phyloP scores from a whole-genome alignment of 2,113 vertebrate genomes.

The Potamarius usumacintae region DNA sequence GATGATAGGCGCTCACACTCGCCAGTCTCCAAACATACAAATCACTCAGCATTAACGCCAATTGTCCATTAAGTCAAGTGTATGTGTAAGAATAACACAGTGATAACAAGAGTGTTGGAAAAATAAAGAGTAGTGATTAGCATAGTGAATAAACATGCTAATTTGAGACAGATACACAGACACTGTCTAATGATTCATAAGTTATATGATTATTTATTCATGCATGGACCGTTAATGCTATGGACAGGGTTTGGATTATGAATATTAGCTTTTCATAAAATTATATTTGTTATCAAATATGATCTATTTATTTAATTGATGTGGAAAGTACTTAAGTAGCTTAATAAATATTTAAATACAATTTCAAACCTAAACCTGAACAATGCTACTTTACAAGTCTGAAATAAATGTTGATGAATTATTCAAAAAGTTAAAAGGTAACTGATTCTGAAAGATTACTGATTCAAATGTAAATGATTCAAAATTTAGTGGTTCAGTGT shows the following conservation, averaged over 20 bases:
- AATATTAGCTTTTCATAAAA: neutral
- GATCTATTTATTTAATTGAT: neutral
- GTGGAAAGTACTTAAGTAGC: neutral
- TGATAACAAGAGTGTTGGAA: slow-evolving; percentile 25
- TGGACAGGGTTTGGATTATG: neutral
- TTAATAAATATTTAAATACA: too few species aligned
- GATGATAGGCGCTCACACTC: slow-evolving; percentile 6
- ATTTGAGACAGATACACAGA: neutral
- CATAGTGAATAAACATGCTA: slow-evolving; percentile 33
- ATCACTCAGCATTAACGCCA: slow-evolving; percentile 33
- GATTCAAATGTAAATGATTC: neutral
- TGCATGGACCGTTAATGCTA: neutral
- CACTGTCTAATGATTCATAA: neutral
- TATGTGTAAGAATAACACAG: slow-evolving; percentile 41
- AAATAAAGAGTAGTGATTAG: slow-evolving; percentile 36
- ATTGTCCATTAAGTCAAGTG: slow-evolving; percentile 44
- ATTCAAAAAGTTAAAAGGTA: neutral
- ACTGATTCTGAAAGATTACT: neutral
- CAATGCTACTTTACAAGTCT: neutral
- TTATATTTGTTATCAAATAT: neutral
- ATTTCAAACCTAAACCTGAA: too few species aligned
- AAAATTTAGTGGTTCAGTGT: neutral
- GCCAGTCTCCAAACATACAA: slow-evolving; percentile 37
- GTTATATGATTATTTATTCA: neutral
- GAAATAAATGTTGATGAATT: neutral